phyloP scores from a whole-genome alignment of 2,888 invertebrate genomes.

The Brenthis ino region DNA sequence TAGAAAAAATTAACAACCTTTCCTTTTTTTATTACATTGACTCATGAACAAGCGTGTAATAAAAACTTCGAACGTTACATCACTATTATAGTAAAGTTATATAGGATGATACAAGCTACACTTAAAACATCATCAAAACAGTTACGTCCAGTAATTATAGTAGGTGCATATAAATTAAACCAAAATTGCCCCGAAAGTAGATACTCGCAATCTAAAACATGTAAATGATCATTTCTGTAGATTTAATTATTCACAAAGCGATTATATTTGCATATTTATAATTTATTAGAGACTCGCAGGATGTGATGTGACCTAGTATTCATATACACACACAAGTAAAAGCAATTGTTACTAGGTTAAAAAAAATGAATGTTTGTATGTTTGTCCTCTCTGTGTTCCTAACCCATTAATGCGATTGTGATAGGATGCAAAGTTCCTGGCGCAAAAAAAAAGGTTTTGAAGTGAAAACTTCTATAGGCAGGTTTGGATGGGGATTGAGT shows the following conservation, averaged over 20 bases:
- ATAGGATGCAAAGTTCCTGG: no score
- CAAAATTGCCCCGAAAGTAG: conserved; percentile 21
- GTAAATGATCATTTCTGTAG: conserved; percentile 21
- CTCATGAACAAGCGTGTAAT: no score
- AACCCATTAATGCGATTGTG: no score
- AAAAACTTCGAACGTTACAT: background rate
- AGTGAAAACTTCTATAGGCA: no score
- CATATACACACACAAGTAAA: background rate
- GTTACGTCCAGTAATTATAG: conserved; percentile 20
- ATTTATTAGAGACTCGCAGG: conserved; percentile 18
- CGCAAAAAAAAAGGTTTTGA: no score
- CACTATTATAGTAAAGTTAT: conserved; percentile 1
- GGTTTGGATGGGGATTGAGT: no score
- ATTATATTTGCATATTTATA: conserved; percentile 28
- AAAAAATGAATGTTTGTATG: no score
- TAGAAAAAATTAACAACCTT: no score
- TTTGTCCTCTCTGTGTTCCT: no score
- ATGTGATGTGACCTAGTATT: background rate
- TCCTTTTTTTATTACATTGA: no score
- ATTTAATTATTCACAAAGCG: conserved; percentile 29
- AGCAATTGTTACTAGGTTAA: no score
- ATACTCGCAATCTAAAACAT: conserved; percentile 23
- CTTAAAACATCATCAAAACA: background rate
- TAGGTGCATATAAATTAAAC: conserved; percentile 21
- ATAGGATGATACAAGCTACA: background rate